Evolutionary conservation across 2,888 invertebrate species (phyloP).

Genomic region (Orgyia antiqua): DNA sequence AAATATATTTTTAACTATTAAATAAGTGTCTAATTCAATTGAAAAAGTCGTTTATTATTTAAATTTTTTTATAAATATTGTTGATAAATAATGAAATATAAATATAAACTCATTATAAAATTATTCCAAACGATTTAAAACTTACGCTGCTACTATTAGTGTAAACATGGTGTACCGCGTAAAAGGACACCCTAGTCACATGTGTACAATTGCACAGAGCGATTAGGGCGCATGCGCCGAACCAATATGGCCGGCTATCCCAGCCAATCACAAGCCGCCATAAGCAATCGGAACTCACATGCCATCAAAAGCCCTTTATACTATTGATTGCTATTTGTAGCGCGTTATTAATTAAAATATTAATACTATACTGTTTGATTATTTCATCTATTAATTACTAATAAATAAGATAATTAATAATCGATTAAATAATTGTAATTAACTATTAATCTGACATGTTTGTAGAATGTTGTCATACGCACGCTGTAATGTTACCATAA

Average conservation of each 20-base stretch:
- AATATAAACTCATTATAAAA: no score
- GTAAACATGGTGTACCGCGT: no score
- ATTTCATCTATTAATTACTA: background rate
- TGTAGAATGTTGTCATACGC: constrained; percentile 20
- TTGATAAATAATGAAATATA: no score
- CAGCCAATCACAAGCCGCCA: constrained; percentile 53
- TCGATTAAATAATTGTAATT: background rate
- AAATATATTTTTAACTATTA: no score
- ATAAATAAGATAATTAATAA: background rate
- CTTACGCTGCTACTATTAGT: no score
- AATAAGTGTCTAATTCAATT: no score
- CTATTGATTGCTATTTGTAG: constrained; percentile 62
- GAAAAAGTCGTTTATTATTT: no score
- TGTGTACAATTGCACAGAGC: constrained; percentile 47
- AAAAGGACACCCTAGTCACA: constrained; percentile 42
- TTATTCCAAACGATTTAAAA: no score
- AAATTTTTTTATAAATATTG: no score
- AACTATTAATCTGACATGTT: background rate
- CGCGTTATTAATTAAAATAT: constrained; percentile 41
- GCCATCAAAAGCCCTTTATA: constrained; percentile 49
- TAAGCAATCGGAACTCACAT: constrained; percentile 44
- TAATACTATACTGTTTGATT: constrained; percentile 21
- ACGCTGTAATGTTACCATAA: constrained; percentile 28
- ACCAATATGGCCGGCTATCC: constrained; percentile 65
- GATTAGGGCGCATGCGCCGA: constrained; percentile 69